Percentiles rank a stretch among this genome's conserved stretches.
Evolutionary conservation across 2,113 vertebrate genomes (phyloP).

Genomic region (Anhinga rufa): DNA sequence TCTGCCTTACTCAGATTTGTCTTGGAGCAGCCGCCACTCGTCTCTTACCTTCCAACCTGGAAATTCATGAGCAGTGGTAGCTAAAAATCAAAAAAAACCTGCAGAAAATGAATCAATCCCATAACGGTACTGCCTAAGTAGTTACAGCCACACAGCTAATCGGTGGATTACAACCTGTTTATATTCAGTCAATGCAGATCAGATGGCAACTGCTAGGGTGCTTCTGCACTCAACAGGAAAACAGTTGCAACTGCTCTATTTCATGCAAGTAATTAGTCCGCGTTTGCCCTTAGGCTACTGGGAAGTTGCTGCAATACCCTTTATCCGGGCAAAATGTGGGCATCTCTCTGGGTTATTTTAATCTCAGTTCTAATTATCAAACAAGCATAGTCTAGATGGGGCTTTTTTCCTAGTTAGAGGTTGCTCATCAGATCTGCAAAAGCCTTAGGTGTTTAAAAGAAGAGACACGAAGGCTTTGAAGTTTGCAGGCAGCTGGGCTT

Average conservation of each 20-base stretch:
- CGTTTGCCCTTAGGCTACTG: neutral
- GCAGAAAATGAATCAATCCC: neutral
- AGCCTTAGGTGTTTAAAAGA: neutral
- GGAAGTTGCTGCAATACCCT: neutral
- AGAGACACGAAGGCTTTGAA: neutral
- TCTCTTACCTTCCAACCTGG: neutral
- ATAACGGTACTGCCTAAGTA: neutral
- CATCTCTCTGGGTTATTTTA: neutral
- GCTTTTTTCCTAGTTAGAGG: neutral
- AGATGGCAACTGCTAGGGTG: neutral
- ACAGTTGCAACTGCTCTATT: neutral
- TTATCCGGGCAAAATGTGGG: neutral
- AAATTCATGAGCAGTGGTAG: neutral
- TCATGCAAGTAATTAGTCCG: neutral
- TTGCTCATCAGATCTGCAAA: neutral
- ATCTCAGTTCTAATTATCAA: neutral
- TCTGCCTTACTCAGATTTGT: neutral
- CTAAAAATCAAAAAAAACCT: neutral
- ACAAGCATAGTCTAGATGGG: neutral
- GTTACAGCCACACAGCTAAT: neutral
- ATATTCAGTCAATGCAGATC: neutral
- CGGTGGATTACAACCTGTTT: neutral
- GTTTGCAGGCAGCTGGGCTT: neutral
- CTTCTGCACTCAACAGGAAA: neutral
- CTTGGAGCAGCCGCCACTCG: neutral